Percentiles rank a stretch among this genome's conserved stretches.
phyloP scores from a whole-genome alignment of 2,888 invertebrate species.

The Heliothis peltigera region DNA sequence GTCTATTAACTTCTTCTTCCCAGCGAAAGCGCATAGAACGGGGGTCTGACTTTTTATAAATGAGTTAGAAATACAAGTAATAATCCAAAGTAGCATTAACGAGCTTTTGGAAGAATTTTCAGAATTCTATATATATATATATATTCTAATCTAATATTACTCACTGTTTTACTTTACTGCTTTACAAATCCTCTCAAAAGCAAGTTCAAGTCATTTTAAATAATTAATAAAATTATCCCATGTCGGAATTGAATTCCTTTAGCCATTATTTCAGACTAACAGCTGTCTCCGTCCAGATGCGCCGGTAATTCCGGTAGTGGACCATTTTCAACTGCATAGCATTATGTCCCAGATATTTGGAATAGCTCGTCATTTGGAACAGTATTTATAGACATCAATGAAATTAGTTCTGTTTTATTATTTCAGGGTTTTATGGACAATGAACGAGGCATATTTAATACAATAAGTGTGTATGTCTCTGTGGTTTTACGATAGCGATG shows the following conservation, averaged over 20 bases:
- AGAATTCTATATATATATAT: too few relatives aligned
- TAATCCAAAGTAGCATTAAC: too few relatives aligned
- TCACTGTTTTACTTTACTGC: too few relatives aligned
- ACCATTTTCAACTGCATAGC: conserved; percentile 37
- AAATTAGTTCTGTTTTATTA: conserved; percentile 17
- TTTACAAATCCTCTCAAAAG: too few relatives aligned
- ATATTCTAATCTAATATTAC: too few relatives aligned
- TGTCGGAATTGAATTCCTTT: conserved; percentile 31
- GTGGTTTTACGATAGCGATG: too few relatives aligned
- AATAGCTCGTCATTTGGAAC: conserved; percentile 26
- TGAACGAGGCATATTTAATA: not conserved
- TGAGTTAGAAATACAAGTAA: too few relatives aligned
- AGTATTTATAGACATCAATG: conserved; percentile 3
- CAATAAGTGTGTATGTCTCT: not conserved
- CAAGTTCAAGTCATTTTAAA: too few relatives aligned
- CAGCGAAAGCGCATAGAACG: too few relatives aligned
- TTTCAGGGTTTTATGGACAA: conserved; percentile 1
- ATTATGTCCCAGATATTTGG: conserved; percentile 40
- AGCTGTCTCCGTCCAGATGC: conserved; percentile 41
- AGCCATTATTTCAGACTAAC: conserved; percentile 35
- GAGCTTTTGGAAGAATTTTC: too few relatives aligned
- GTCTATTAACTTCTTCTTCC: too few relatives aligned
- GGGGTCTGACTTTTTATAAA: too few relatives aligned
- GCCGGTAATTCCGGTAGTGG: conserved; percentile 30
- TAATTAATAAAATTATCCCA: not conserved